These are phyloP conservation scores for Sebastes aleutianus DNA, from an alignment of 2,797 vertebrate genomes.

Conservation along the genomic window DNA sequence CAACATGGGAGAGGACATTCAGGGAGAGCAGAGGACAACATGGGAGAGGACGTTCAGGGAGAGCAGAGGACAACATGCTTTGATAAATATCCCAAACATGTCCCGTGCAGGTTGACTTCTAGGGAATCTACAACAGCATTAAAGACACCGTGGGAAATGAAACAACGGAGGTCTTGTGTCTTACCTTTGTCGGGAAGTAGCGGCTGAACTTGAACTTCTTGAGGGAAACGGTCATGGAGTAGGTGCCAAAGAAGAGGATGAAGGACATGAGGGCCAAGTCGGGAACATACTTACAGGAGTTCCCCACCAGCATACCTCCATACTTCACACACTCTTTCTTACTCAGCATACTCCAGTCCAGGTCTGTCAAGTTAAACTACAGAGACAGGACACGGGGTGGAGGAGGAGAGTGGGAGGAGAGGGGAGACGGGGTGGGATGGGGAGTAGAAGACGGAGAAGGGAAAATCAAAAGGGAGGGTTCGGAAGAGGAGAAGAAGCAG, in stretches of 20 bases:
- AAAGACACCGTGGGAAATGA: too few species aligned
- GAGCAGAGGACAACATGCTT: background rate
- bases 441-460: background rate
- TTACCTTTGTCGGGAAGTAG: slow-evolving; percentile 85
- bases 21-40: too few species aligned
- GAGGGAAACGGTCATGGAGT: slow-evolving; percentile 93
- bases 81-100: background rate
- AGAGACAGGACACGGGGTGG: background rate
- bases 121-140: too few species aligned
- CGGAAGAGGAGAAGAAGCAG: background rate
- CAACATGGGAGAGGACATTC: too few species aligned
- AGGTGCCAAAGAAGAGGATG: slow-evolving; percentile 98
- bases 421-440: background rate
- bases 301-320: slow-evolving; percentile 87
- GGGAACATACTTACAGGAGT: slow-evolving; percentile 91
- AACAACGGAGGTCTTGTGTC: too few species aligned
- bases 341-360: slow-evolving; percentile 94
- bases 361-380: slow-evolving; percentile 91
- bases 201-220: slow-evolving; percentile 99
- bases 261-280: slow-evolving; percentile 98
- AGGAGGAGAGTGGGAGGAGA: background rate
- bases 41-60: background rate
- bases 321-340: slow-evolving; percentile 94
- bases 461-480: background rate
- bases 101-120: background rate